A percentile compares a stretch with the other conserved stretches of the same genome.
These are phyloP conservation scores for Beroe forskalii DNA, from an alignment of 37 sponge, comb jelly and placozoan genomes.

Conservation along the genomic window DNA sequence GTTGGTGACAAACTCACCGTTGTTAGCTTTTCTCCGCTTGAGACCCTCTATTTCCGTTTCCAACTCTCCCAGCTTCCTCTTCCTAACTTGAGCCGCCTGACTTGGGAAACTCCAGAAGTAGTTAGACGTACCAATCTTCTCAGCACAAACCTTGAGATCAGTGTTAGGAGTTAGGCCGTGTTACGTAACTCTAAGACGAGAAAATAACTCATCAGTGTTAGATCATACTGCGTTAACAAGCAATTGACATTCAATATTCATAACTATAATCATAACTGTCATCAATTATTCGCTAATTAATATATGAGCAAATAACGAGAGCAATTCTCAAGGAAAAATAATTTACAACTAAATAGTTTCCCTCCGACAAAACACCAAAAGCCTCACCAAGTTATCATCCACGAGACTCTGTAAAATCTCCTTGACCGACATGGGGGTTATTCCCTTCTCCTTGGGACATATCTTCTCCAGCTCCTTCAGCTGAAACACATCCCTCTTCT, in stretches of 20 bases:
- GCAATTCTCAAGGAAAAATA: too few relatives aligned
- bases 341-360: too few relatives aligned
- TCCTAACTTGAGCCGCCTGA: slow-evolving; percentile 65
- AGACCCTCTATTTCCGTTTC: slow-evolving; percentile 12
- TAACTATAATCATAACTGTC: too few relatives aligned
- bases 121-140: slow-evolving; percentile 91
- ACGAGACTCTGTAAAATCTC: slow-evolving; percentile 92
- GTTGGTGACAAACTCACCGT: not conserved
- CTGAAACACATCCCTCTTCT: slow-evolving; percentile 95
- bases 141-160: slow-evolving; percentile 49
- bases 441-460: slow-evolving; percentile 95
- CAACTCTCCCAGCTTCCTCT: slow-evolving; percentile 40
- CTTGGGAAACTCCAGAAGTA: slow-evolving; percentile 97
- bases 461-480: slow-evolving; percentile 95
- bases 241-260: too few relatives aligned
- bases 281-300: too few relatives aligned
- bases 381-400: slow-evolving; percentile 87
- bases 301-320: too few relatives aligned
- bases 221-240: too few relatives aligned
- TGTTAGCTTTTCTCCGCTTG: slow-evolving; percentile 62
- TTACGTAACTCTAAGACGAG: too few relatives aligned
- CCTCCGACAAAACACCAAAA: not conserved
- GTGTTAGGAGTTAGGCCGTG: too few relatives aligned
- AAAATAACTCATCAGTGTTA: too few relatives aligned
- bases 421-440: slow-evolving; percentile 93